These are phyloP conservation scores for Camelus bactrianus DNA, from an alignment of 2,113 vertebrate species.

Conservation along the genomic window DNA sequence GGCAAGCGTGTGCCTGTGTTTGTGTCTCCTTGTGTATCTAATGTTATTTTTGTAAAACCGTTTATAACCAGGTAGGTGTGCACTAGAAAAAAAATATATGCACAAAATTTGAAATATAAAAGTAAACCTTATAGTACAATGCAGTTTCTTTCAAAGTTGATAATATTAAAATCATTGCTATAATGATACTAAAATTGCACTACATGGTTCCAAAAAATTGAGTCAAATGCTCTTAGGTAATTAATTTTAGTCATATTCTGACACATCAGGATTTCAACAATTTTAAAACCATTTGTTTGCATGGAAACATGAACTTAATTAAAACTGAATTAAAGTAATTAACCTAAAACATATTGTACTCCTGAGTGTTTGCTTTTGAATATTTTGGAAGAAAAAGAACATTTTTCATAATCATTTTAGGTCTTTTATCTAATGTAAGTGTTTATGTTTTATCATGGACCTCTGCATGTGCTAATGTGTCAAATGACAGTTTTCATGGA, in stretches of 20 bases:
- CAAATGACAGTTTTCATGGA: slow-evolving; percentile 35
- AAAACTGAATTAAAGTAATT: slow-evolving; percentile 89
- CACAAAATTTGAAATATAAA: not conserved
- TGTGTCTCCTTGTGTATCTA: not conserved
- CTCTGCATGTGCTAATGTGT: slow-evolving; percentile 52
- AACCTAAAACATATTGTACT: slow-evolving; percentile 86
- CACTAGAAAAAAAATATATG: not conserved
- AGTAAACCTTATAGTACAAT: not conserved
- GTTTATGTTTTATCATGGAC: slow-evolving; percentile 72
- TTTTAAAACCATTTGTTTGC: slow-evolving; percentile 89
- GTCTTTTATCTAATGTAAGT: slow-evolving; percentile 79
- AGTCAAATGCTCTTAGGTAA: slow-evolving; percentile 83
- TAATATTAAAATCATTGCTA: slow-evolving; percentile 74
- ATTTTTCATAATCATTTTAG: slow-evolving; percentile 83
- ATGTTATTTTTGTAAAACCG: not conserved
- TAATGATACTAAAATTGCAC: slow-evolving; percentile 74
- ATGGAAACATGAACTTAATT: slow-evolving; percentile 88
- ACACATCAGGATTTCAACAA: slow-evolving; percentile 83
- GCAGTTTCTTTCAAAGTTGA: not conserved
- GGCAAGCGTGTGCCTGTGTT: not conserved
- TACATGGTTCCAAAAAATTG: slow-evolving; percentile 78
- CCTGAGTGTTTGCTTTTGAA: slow-evolving; percentile 84
- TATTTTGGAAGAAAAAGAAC: slow-evolving; percentile 78
- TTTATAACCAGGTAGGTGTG: not conserved
- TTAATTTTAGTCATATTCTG: slow-evolving; percentile 84